Base-by-base conservation (phyloP, 2,113 vertebrate species). In the Nannobrachium achirus region DNA sequence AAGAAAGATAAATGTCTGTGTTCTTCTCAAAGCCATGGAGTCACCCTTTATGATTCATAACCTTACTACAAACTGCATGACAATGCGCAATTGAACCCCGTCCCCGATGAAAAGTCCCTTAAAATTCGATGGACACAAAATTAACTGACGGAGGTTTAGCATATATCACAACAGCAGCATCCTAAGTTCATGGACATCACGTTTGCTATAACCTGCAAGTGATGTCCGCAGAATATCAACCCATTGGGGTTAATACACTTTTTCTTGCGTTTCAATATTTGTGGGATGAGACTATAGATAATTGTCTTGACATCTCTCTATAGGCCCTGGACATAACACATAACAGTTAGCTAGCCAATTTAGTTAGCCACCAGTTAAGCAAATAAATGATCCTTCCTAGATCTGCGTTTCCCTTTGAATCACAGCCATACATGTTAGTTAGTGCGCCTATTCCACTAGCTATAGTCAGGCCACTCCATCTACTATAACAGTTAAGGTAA, bases 251-350 rank as follows among this genome's bases (percentile, higher is more conserved):
- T 50, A 53, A 7, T 7, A 40, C 11, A 69, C 20, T 45, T 57
- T 58, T 13, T 2, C 10, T 25, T 69, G 15, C 25, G 63, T 1
- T 9, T 53, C 8, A 41, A 33, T 5, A 33, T 33, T 33, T 33
- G 25, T 33, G 25, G 25, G 25, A 33, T 33, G 25, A 46, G 11
- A 53, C 48, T 0, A 66, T n/a, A 70, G 61, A 74, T 33, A 56
- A 57, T 48, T 39, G 81, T 4, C 78, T 56, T 74, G 68, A 81
- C 68, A 76, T 39, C 60, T 45, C 41, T 33, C 3, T 33, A 33
- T 38, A 56, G 86, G 83, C 80, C 87, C 74, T 25, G 64, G 59
- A n/a, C n/a, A n/a, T n/a, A n/a, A n/a, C 25, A 33, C 25, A 46
- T 50, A 51, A 60, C 78, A 55, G 16, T 73, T 80, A 81, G 81